Base-by-base conservation (phyloP, 2,888 invertebrate genomes). In the Taphrorychus bicolor region DNA sequence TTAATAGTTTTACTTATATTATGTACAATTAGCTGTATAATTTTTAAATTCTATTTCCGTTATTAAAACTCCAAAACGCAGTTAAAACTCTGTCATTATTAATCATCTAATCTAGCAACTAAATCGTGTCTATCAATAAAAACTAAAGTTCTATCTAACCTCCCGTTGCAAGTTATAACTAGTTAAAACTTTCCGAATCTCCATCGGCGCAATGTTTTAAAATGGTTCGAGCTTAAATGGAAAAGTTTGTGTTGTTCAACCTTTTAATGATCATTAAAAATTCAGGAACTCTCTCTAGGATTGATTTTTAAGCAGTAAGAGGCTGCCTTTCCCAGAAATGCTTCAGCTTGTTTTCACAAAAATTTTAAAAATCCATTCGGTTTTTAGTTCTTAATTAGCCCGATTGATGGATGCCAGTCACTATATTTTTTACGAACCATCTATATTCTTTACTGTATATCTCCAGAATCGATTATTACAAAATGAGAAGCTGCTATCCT, bases 241-340 rank as follows among this genome's bases (percentile, higher is more conserved):
- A 23, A 53, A 53, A 53, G 53, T 53, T 53, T 22, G 2, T 14
- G 24, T 14, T 24, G 23, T 24, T 14, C 16, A 14, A 49, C 49
- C 49, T 49, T 18, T 19, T 49, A 53, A 24, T 14, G 24, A 53
- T 53, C 53, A 53, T 53, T 53, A 53, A 53, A 53, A 53, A 53
- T 53, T 22, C 16, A 53, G 16, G 14, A 52, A 21, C 21, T 7
- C 19, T n/a, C n/a, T 21, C 22, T 3, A 1, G 24, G 18, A 49
- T 49, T 49, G 49, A 49, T 18, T 49, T 49, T 49, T 49, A 32
- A 32, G n/a, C n/a, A n/a, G n/a, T n/a, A n/a, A n/a, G n/a, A n/a
- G n/a, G n/a, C n/a, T n/a, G n/a, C n/a, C n/a, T n/a, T n/a, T n/a
- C n/a, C n/a, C n/a, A n/a, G n/a, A n/a, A n/a, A n/a, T n/a, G n/a